Conservation (phyloP, 2,797 vertebrate species). For the Hybognathus amarus region DNA sequence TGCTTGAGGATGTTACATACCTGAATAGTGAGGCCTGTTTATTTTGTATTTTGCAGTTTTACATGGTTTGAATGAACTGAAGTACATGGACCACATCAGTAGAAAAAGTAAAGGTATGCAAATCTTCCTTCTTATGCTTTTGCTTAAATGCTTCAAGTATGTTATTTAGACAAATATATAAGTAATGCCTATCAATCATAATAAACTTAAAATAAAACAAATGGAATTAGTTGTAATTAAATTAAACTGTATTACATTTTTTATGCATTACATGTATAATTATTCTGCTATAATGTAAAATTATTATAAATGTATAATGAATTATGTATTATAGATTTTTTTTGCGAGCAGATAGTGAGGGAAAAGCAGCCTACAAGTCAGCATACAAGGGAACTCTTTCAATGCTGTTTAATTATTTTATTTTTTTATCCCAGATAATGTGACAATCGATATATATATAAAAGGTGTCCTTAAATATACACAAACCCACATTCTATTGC, state of each 20-base stretch:
- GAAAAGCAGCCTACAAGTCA: neutral
- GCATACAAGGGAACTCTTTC: neutral
- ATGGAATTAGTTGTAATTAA: neutral
- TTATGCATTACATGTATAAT: neutral
- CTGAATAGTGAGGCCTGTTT: neutral
- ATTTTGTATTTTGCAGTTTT: conserved; percentile 2
- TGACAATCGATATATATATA: neutral
- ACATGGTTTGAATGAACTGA: neutral
- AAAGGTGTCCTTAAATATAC: neutral
- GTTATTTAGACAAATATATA: neutral
- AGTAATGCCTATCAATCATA: neutral
- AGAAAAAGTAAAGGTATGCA: neutral
- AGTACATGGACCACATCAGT: neutral
- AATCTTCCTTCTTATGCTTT: neutral
- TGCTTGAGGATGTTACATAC: neutral
- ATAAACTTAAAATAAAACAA: neutral
- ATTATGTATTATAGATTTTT: no score
- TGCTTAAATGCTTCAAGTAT: neutral
- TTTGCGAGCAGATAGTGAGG: neutral
- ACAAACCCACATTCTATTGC: neutral
- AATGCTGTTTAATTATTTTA: neutral
- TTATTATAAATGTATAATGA: no score
- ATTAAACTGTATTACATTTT: neutral
- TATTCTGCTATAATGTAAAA: no score
- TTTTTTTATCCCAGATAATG: neutral